These are phyloP conservation scores for Genyomyrus donnyi DNA, from an alignment of 2,113 vertebrate species.

Conservation along the genomic window DNA sequence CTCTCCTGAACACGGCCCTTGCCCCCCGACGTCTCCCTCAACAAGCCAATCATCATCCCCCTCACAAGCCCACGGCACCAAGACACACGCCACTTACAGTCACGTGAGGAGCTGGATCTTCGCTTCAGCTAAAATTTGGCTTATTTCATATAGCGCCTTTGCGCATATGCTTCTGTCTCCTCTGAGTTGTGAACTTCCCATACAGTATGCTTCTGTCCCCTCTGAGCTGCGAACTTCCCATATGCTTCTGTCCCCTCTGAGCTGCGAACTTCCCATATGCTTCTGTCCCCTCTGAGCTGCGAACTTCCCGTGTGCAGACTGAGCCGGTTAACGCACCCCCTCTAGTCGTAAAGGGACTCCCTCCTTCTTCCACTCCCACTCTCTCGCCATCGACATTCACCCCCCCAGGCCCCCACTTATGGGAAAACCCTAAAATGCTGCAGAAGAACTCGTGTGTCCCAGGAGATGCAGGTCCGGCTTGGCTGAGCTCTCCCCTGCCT, in stretches of 20 bases:
- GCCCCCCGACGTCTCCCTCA: neutral
- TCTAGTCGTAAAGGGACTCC: neutral
- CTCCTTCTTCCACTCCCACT: neutral
- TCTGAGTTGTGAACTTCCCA: no score
- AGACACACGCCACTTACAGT: neutral
- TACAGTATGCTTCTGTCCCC: neutral
- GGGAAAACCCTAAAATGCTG: slow-evolving; percentile 40
- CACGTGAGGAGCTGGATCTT: neutral
- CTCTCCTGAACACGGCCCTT: neutral
- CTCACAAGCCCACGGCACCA: neutral
- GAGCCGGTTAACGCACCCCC: neutral
- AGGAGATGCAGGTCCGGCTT: neutral
- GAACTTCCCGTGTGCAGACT: no score
- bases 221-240: neutral
- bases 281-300: neutral
- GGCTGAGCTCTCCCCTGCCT: neutral
- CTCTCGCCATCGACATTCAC: neutral
- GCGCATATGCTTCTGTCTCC: neutral
- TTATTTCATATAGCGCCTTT: neutral
- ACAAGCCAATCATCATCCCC: neutral
- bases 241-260: neutral
- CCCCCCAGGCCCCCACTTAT: slow-evolving; percentile 24
- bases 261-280: neutral
- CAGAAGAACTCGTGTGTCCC: slow-evolving; percentile 31
- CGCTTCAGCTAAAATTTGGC: neutral